A percentile compares a stretch with the other conserved stretches of the same genome.
Conservation (phyloP, 2,888 invertebrate genomes). For the Cheilosia impressa region DNA sequence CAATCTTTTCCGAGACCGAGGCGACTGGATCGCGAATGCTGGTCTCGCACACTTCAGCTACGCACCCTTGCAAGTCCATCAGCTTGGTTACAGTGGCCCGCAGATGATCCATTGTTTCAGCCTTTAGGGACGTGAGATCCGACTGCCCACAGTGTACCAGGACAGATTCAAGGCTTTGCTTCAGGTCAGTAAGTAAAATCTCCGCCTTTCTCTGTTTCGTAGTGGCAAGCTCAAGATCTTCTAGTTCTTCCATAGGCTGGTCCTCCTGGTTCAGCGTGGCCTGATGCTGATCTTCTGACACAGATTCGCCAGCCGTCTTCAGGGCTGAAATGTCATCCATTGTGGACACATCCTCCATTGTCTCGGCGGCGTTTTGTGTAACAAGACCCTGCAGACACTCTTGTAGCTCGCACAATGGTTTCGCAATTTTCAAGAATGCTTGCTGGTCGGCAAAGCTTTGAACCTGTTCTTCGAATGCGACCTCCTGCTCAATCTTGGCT, state of each 20-base stretch:
- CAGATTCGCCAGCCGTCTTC: constrained; percentile 85
- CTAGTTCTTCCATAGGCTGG: constrained; percentile 51
- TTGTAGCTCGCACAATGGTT: constrained; percentile 81
- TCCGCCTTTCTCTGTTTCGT: constrained; percentile 75
- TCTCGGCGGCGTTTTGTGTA: constrained; percentile 52
- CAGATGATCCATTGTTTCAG: constrained; percentile 77
- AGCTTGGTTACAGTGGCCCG: constrained; percentile 81
- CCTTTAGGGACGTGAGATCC: constrained; percentile 77
- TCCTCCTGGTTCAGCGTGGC: constrained; percentile 28
- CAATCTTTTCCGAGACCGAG: constrained; percentile 80
- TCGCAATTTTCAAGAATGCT: constrained; percentile 77
- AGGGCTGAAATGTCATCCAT: constrained; percentile 86
- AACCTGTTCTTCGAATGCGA: constrained; percentile 71
- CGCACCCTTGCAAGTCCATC: constrained; percentile 82
- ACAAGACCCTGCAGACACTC: constrained; percentile 76
- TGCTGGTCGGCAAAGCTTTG: constrained; percentile 60
- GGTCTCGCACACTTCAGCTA: constrained; percentile 82
- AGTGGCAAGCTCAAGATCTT: constrained; percentile 52
- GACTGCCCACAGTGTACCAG: constrained; percentile 79
- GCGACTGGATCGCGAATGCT: constrained; percentile 79
- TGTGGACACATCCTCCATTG: constrained; percentile 80
- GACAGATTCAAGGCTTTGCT: constrained; percentile 80
- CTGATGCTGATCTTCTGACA: constrained; percentile 76
- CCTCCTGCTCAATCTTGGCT: constrained; percentile 69
- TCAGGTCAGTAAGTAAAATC: constrained; percentile 78